Evolutionary conservation across 2,113 vertebrate genomes (phyloP).

Genomic region (Seriola quinqueradiata): DNA sequence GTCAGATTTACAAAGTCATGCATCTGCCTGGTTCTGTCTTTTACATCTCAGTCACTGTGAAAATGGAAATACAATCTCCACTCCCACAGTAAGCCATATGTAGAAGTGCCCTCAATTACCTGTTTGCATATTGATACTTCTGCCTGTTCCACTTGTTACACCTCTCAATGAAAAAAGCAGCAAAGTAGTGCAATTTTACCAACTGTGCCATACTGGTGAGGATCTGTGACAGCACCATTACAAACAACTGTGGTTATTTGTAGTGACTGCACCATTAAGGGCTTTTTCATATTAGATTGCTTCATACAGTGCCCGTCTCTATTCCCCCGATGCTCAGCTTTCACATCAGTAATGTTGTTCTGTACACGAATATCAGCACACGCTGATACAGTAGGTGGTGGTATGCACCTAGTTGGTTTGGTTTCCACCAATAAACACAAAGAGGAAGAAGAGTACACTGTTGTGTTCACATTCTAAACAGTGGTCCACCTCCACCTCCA

Average conservation of each 20-base stretch:
- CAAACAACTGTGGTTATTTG: background rate
- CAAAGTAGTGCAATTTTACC: background rate
- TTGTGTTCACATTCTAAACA: too few relatives aligned
- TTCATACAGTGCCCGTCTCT: too few relatives aligned
- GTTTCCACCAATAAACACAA: too few relatives aligned
- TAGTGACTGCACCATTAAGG: too few relatives aligned
- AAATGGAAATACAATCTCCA: background rate
- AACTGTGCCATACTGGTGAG: background rate
- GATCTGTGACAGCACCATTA: background rate
- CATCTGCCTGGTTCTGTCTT: background rate
- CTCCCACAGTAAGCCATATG: background rate
- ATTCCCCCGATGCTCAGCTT: too few relatives aligned
- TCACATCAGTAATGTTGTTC: too few relatives aligned
- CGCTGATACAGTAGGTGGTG: too few relatives aligned
- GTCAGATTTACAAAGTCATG: background rate
- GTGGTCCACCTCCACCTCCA: too few relatives aligned
- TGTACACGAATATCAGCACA: too few relatives aligned
- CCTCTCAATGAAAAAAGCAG: background rate
- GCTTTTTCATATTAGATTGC: too few relatives aligned
- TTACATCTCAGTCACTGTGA: background rate
- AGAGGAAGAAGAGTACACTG: too few relatives aligned
- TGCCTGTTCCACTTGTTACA: background rate
- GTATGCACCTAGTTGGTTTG: too few relatives aligned
- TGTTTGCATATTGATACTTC: background rate
- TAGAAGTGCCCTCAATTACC: background rate